Percentiles rank a stretch among this genome's conserved stretches.
These are phyloP conservation scores for Sminthurides bifidus DNA, from an alignment of 1,140 invertebrate species.

Conservation along the genomic window DNA sequence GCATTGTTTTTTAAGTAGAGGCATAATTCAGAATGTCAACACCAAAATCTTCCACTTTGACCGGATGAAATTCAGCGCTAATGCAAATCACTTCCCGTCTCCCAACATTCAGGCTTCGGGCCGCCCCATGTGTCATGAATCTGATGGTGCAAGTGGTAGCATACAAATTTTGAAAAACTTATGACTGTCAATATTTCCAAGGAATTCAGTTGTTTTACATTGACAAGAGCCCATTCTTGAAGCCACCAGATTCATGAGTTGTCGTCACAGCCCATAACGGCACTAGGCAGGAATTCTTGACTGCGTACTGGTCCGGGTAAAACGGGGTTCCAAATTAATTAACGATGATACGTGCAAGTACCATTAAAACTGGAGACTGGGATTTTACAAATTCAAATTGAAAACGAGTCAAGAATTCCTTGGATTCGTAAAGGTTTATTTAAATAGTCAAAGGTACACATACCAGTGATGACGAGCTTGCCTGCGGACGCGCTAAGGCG, in stretches of 20 bases:
- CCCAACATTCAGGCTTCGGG: constrained; percentile 82
- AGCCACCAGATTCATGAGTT: constrained; percentile 27
- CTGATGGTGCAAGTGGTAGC: no score
- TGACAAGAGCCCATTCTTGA: no score
- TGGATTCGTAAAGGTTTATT: no score
- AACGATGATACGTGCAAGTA: no score
- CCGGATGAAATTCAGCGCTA: constrained; percentile 11
- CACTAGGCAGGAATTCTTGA: constrained; percentile 8
- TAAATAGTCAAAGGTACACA: constrained; percentile 36
- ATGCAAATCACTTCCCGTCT: constrained; percentile 53
- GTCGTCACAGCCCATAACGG: constrained; percentile 29
- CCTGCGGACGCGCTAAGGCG: constrained; percentile 84
- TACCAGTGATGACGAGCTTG: constrained; percentile 88
- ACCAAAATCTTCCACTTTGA: no score
- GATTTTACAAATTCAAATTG: no score
- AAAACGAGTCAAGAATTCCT: no score
- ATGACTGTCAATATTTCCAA: no score
- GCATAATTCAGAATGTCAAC: no score
- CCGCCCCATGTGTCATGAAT: constrained; percentile 30
- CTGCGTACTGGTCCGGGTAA: background rate
- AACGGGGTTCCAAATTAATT: background rate
- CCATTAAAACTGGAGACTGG: no score
- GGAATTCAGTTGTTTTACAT: no score
- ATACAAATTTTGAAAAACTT: no score
- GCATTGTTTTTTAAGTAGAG: background rate